Conservation (phyloP, 2,888 invertebrate genomes). For the Oscheius sp. region DNA sequence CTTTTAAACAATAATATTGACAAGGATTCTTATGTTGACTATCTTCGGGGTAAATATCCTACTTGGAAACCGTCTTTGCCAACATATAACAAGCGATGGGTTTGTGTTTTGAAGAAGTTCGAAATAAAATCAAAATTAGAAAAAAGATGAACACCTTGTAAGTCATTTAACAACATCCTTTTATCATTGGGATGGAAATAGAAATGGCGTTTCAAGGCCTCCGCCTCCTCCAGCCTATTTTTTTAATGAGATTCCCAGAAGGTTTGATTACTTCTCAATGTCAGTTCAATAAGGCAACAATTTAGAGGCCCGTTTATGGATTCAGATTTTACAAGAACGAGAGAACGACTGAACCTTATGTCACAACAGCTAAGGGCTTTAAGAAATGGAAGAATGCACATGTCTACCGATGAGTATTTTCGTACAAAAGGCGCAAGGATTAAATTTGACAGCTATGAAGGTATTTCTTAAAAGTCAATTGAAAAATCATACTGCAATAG, state of each 20-base stretch:
- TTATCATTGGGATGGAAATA: conserved; percentile 23
- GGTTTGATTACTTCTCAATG: background rate
- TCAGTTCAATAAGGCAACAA: background rate
- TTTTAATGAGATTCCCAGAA: conserved; percentile 10
- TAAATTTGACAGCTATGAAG: background rate
- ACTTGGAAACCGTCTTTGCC: conserved; percentile 46
- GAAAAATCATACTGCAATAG: background rate
- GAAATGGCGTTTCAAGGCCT: background rate
- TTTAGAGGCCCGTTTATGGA: conserved; percentile 27
- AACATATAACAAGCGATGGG: conserved; percentile 5
- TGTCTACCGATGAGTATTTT: conserved; percentile 29
- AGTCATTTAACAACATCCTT: conserved; percentile 9
- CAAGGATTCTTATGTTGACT: conserved; percentile 51
- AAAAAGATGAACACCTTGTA: background rate
- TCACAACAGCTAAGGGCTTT: conserved; percentile 15
- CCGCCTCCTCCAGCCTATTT: background rate
- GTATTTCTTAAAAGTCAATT: background rate
- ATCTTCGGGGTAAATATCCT: conserved; percentile 51
- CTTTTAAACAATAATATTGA: background rate
- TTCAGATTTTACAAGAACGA: conserved; percentile 10
- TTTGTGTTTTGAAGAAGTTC: background rate
- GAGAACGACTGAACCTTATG: conserved; percentile 14
- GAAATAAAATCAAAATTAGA: background rate
- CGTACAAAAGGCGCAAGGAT: background rate
- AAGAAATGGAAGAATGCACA: conserved; percentile 5